Percentiles rank a stretch among this genome's conserved stretches.
phyloP scores from a whole-genome alignment of 1,140 invertebrate genomes.

The Cardiocondyla obscurior region DNA sequence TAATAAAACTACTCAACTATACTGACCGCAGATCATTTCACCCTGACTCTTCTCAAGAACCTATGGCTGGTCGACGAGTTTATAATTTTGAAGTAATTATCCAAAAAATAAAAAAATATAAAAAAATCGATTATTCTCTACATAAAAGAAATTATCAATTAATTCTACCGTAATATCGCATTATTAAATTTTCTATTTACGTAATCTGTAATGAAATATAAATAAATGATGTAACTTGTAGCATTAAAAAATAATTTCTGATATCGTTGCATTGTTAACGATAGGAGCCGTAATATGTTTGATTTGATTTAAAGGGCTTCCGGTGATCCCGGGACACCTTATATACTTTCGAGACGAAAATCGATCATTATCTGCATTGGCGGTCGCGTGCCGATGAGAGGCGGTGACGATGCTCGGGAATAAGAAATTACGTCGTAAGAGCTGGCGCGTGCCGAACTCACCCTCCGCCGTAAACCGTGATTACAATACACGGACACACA shows the following conservation, averaged over 20 bases:
- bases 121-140: neutral
- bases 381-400: conserved; percentile 64
- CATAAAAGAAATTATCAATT: neutral
- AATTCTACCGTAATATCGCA: too few species aligned
- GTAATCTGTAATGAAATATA: neutral
- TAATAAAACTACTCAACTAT: neutral
- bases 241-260: neutral
- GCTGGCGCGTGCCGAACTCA: conserved; percentile 62
- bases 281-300: neutral
- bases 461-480: conserved; percentile 17
- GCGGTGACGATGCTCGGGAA: conserved; percentile 64
- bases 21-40: neutral
- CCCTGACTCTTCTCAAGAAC: neutral
- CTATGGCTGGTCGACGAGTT: neutral
- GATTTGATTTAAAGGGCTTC: neutral
- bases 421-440: conserved; percentile 69
- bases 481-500: conserved; percentile 1
- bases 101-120: neutral
- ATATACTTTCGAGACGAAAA: conserved; percentile 27
- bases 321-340: neutral
- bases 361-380: conserved; percentile 55
- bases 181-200: too few species aligned
- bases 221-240: neutral
- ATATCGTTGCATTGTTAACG: neutral
- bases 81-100: neutral